Conservation (phyloP, 2,888 invertebrate genomes). For the Leucophora obtusa region DNA sequence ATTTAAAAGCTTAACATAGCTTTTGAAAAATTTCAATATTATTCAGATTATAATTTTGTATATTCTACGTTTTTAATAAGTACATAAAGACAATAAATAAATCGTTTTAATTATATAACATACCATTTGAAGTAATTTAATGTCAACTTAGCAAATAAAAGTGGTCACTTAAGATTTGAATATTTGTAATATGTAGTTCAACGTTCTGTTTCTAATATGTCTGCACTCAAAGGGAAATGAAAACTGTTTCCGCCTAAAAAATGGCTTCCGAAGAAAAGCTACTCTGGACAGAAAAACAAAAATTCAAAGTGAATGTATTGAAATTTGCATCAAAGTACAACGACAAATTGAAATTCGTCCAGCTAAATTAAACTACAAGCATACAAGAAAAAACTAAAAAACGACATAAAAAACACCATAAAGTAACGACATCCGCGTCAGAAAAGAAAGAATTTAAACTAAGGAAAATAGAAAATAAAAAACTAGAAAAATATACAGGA, state of each 20-base stretch:
- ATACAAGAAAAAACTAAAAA: slow-evolving; percentile 38
- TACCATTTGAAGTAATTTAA: slow-evolving; percentile 3
- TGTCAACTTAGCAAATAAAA: neutral
- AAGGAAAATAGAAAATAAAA: slow-evolving; percentile 7
- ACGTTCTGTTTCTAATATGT: slow-evolving; percentile 54
- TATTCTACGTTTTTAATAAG: too few relatives aligned
- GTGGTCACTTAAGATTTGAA: slow-evolving; percentile 55
- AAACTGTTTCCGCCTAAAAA: slow-evolving; percentile 73
- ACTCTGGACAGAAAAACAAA: slow-evolving; percentile 67
- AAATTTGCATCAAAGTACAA: slow-evolving; percentile 57
- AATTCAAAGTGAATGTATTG: slow-evolving; percentile 47
- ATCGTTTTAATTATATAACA: neutral
- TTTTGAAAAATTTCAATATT: too few relatives aligned
- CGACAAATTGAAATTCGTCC: slow-evolving; percentile 63
- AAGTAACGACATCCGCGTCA: slow-evolving; percentile 62
- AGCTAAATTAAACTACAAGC: slow-evolving; percentile 44
- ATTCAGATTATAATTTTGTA: too few relatives aligned
- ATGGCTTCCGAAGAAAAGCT: slow-evolving; percentile 64
- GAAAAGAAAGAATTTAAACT: slow-evolving; percentile 59
- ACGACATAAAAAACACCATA: slow-evolving; percentile 32
- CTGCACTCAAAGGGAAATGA: slow-evolving; percentile 73
- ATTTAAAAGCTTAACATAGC: too few relatives aligned
- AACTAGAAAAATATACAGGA: slow-evolving; percentile 57
- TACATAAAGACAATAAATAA: slow-evolving; percentile 19
- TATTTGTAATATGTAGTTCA: slow-evolving; percentile 41